phyloP scores from a whole-genome alignment of 2,888 invertebrate species.

The Ceriagrion tenellum region DNA sequence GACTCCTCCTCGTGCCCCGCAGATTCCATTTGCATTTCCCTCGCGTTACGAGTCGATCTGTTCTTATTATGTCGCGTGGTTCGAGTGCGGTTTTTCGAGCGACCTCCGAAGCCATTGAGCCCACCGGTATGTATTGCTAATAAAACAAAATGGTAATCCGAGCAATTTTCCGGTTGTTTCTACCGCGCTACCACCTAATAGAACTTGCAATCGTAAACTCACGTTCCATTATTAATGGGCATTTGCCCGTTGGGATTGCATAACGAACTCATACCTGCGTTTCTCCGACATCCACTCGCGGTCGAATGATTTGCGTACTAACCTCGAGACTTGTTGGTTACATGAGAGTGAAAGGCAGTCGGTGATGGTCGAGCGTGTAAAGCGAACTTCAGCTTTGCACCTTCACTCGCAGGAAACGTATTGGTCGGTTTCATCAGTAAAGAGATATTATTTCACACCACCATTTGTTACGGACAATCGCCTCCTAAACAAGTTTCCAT shows the following conservation, averaged over 20 bases:
- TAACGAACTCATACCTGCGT: not conserved
- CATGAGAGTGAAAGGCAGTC: not conserved
- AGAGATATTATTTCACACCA: not conserved
- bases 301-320: slow-evolving; percentile 5
- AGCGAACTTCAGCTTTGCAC: not conserved
- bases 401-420: not conserved
- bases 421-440: not conserved
- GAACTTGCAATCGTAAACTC: not conserved
- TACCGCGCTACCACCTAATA: not conserved
- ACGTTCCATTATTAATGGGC: not conserved
- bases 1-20: not conserved
- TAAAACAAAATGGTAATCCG: not conserved
- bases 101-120: not conserved
- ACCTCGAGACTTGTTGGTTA: not conserved
- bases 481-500: not conserved
- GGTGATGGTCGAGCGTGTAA: not conserved
- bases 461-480: not conserved
- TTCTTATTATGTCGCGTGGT: slow-evolving; percentile 22
- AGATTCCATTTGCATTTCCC: slow-evolving; percentile 30
- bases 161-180: slow-evolving; percentile 17
- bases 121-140: not conserved
- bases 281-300: not conserved
- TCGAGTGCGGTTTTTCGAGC: not conserved
- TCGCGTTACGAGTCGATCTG: not conserved
- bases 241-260: not conserved